Base-by-base conservation (phyloP, 2,797 vertebrate genomes). In the Lutjanus campechanus region DNA sequence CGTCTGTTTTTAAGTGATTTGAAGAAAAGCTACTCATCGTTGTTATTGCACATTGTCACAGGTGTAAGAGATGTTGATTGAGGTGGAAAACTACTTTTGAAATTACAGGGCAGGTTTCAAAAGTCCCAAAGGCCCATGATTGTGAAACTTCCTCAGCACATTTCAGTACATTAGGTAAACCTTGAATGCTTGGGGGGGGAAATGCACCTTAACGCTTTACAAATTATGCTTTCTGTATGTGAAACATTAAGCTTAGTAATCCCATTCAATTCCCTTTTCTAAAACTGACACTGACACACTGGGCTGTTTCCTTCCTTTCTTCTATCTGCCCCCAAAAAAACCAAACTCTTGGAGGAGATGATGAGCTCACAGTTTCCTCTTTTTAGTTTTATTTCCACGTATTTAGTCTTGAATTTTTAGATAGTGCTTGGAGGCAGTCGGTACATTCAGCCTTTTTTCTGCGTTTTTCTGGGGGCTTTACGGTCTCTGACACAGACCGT, bases 91-190 rank as follows among this genome's bases (percentile, higher is more conserved):
- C 25, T 62, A 25, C 47, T 55, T 51, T 50, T 72, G 60, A 87
- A 78, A 70, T 68, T n/a, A 13, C 69, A 3, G 1, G 19, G 43
- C 46, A 19, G 40, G 46, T 89, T 85, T 84, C 69, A 83, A 72
- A 81, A 71, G 77, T 65, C 20, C 16, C 29, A 53, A 19, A 79
- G 50, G 59, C 66, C 44, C 50, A 19, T 1, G 12, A 54, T 87
- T 79, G 20, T 66, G 83, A 80, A 89, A 84, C 81, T 84, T 89
- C 77, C 73, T 76, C 54, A 1, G 43, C 36, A 51, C 19, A 3
- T 73, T 77, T 76, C 49, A 69, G 36, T 54, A 19, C n/a, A 78
- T 51, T 36, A 13, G 1, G 64, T 61, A 59, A 65, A 56, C 12
- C 12, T 20, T 60, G 29, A 36, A 53, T 25, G 25, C 12, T 62